Base-by-base conservation (phyloP, 2,797 vertebrate species). In the Spinus pinus region DNA sequence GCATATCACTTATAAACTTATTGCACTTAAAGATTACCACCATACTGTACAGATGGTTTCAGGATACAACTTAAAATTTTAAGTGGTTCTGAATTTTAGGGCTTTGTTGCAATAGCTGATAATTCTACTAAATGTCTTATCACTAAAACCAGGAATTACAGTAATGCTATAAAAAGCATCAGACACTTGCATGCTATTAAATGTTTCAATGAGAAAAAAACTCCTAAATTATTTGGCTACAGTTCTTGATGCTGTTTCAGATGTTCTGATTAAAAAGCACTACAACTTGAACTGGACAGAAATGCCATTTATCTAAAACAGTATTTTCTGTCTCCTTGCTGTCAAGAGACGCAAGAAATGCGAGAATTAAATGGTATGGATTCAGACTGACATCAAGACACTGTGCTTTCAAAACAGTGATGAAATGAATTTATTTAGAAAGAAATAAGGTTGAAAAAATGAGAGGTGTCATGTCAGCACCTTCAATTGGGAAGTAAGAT, bases 281-380 rank as follows among this genome's bases (percentile, higher is more conserved):
- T 78, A 53, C 69, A 72, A 12, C n/a, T 70, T 58, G 80, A 91
- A 90, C 66, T 54, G 85, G 70, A 56, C 60, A 75, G 65, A 95
- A 93, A 77, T 42, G 72, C 22, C 49, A 62, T 85, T 72, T 51
- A 71, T 51, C 33, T 82, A 37, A 70, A 79, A 56, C 39, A 61
- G 18, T 44, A 83, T 90, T 89, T 92, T 91, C 69, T 93, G 37
- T 66, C 78, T 94, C 24, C 33, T 84, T 80, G 42, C 72, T 94
- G 85, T 87, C 83, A 90, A 81, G 50, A 83, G 31, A 53, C 16
- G 51, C 23, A 30, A 53, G 82, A 86, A 90, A 82, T 4, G 30
- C 41, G 81, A 53, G 73, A 95, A 97, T 90, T 95, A 94, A 94
- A 83, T 49, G 49, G 21, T 86, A 77, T 67, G 30, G 77, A 91